Base-by-base conservation (phyloP, 2,113 vertebrate genomes). In the Acanthochromis polyacanthus region DNA sequence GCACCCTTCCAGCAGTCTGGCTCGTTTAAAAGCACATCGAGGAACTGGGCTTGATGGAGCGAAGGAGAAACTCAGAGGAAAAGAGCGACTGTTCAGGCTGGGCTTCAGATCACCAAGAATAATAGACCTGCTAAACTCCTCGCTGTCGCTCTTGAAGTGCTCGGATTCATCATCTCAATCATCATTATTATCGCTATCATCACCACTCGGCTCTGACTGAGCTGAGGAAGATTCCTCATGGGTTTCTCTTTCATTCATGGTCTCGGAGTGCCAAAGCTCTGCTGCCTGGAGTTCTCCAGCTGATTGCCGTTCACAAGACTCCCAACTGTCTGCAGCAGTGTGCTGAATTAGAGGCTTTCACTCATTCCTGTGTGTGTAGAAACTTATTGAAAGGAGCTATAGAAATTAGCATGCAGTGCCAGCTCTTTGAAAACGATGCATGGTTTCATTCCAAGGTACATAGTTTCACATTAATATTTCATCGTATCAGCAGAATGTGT, bases 151-250 rank as follows among this genome's bases (percentile, higher is more conserved):
- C 64, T 58, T 45, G 61, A 71, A 81, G 51, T 2, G 4, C 68
- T 75, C 63, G 55, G 80, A 84, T 75, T 78, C 71, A 85, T 83
- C 66, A 84, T 80, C 76, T 85, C 76, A 63, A 59, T 86, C 83
- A 79, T 85, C 30, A 8, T 71, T 53, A 74, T 86, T 76, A 83
- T 64, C 38, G 7, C 83, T 65, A n/a, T 86, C 38, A 69, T 67
- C 70, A n/a, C 69, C 45, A 28, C 70, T 81, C 66, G 4, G 38
- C 66, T 88, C 64, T 61, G 58, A 66, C 81, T 36, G 32, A 82
- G 71, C 68, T 56, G 67, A 82, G 75, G 63, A 60, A 28, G 2
- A 70, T 77, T 80, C 68, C 68, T 84, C 60, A 22, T 17, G 22
- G n/a, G 64, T 63, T 30, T 43, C 52, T 69, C 20, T 65, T 28